Conservation (phyloP, 2,113 vertebrate genomes). For the Oxyura jamaicensis region DNA sequence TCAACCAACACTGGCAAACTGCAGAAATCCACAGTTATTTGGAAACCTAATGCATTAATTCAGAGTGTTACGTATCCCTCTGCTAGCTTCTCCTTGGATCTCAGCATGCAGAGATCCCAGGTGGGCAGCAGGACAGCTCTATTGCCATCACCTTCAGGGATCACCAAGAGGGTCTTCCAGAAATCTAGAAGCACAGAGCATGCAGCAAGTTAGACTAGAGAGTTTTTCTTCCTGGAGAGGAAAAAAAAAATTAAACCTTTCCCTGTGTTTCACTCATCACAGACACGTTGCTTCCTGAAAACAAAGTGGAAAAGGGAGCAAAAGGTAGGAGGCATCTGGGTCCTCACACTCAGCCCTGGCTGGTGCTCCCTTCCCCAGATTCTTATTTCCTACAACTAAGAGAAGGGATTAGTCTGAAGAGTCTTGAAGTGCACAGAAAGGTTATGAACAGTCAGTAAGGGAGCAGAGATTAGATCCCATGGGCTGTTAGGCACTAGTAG, state of each 20-base stretch:
- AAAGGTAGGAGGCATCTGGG: neutral
- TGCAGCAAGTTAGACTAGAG: neutral
- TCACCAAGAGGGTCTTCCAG: neutral
- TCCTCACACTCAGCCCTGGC: neutral
- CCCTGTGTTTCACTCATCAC: neutral
- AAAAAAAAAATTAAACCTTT: neutral
- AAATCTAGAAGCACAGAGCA: neutral
- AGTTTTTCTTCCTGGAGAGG: neutral
- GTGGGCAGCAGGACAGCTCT: neutral
- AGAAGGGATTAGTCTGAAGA: constrained; percentile 41
- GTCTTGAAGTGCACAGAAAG: constrained; percentile 56
- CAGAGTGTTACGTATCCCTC: neutral
- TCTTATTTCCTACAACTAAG: neutral
- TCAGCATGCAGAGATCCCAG: neutral
- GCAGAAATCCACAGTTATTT: neutral
- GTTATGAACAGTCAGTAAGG: constrained; percentile 34
- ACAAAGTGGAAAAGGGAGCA: neutral
- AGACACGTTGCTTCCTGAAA: neutral
- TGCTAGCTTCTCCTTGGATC: neutral
- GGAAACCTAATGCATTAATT: neutral
- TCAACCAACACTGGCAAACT: neutral
- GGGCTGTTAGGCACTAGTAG: constrained; percentile 60
- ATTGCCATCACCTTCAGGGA: neutral
- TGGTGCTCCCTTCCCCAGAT: neutral
- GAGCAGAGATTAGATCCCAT: constrained; percentile 68